Conservation (phyloP, 2,113 vertebrate species). For the Glaucidium brasilianum region DNA sequence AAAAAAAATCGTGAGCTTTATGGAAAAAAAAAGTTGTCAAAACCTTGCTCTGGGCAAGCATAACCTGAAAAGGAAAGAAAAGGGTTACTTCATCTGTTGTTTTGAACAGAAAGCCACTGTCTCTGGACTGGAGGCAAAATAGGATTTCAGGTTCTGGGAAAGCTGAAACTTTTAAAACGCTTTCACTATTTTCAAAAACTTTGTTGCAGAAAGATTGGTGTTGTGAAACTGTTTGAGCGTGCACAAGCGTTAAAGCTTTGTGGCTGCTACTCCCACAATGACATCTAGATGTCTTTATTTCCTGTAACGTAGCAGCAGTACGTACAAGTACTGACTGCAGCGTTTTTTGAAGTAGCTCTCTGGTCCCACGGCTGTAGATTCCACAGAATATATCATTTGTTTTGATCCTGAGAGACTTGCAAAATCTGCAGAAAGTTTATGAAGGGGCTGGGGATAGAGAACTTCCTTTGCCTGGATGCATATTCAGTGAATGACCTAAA, state of each 20-base stretch:
- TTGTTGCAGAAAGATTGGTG: background rate
- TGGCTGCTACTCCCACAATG: background rate
- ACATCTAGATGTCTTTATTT: background rate
- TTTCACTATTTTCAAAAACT: background rate
- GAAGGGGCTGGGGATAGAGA: background rate
- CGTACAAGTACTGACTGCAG: background rate
- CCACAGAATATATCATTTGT: rapidly evolving
- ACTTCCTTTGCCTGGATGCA: background rate
- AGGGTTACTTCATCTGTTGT: background rate
- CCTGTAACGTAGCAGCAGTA: background rate
- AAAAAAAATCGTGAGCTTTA: background rate
- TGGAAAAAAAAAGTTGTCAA: background rate
- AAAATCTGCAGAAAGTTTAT: background rate
- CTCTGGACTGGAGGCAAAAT: background rate
- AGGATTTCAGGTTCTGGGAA: background rate
- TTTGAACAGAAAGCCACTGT: background rate
- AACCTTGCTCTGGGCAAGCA: background rate
- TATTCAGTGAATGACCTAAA: background rate
- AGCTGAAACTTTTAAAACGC: background rate
- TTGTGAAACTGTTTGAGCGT: background rate
- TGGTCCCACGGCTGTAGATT: background rate
- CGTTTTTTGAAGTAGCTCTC: background rate
- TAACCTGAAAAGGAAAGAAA: background rate
- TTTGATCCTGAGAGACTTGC: background rate
- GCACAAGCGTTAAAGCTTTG: background rate